Conservation (phyloP, 2,113 vertebrate genomes). For the Terrapene triunguis region DNA sequence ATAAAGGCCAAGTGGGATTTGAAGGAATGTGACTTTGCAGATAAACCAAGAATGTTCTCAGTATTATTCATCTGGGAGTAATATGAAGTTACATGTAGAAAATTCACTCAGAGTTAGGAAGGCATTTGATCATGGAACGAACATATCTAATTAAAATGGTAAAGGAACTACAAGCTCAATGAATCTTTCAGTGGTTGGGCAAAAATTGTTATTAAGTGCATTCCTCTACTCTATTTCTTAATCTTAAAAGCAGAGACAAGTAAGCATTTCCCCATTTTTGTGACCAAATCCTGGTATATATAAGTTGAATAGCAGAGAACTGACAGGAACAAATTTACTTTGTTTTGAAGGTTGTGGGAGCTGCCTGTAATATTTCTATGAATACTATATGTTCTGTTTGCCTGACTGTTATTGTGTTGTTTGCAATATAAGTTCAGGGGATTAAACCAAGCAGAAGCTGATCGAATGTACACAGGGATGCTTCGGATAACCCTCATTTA, state of each 20-base stretch:
- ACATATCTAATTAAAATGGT: rapidly evolving
- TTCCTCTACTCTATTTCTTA: background rate
- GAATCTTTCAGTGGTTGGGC: background rate
- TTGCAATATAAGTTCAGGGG: background rate
- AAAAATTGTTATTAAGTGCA: background rate
- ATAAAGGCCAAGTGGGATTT: background rate
- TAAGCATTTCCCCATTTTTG: background rate
- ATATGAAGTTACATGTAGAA: rapidly evolving
- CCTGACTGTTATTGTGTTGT: background rate
- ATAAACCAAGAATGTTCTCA: background rate
- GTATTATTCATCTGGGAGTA: background rate
- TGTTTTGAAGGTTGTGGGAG: background rate
- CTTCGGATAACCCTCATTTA: background rate
- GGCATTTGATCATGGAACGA: background rate
- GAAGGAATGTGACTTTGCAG: background rate
- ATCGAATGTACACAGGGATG: background rate
- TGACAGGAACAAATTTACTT: background rate
- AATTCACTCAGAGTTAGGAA: rapidly evolving
- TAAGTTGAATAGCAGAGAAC: background rate
- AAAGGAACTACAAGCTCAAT: background rate
- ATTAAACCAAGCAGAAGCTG: background rate
- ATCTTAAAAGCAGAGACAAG: background rate
- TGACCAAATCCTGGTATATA: background rate
- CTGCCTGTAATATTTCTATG: background rate
- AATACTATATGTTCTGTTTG: background rate